Conservation (phyloP, 2,888 invertebrate genomes). For the Phaonia tiefii region DNA sequence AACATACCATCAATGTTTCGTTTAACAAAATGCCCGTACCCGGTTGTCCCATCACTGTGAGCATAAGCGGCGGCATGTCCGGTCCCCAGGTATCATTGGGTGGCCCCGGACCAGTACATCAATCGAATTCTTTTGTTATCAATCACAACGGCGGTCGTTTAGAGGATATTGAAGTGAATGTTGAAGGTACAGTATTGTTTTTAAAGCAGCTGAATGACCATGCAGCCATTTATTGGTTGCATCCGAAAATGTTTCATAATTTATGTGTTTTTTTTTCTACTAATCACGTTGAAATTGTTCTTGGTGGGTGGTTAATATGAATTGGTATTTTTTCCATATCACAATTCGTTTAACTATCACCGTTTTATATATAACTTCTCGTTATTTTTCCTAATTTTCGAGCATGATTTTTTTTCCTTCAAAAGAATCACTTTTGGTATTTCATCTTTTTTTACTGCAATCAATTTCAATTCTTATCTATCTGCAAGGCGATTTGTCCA, state of each 20-base stretch:
- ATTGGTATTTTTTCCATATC: conserved; percentile 35
- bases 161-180: conserved; percentile 97
- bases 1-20: conserved; percentile 97
- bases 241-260: conserved; percentile 1
- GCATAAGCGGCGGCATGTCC: conserved; percentile 85
- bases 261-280: conserved; percentile 49
- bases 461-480: conserved; percentile 20
- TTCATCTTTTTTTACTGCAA: conserved; percentile 14
- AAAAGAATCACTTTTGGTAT: not conserved
- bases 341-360: conserved; percentile 11
- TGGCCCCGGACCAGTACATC: conserved; percentile 87
- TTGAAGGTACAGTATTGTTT: conserved; percentile 89
- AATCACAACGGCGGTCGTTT: conserved; percentile 93
- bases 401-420: conserved; percentile 18
- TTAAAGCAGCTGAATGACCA: not conserved
- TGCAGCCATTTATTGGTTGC: not conserved
- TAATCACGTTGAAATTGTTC: conserved; percentile 38
- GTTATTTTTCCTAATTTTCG: not conserved
- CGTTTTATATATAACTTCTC: not conserved
- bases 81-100: conserved; percentile 87
- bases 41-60: conserved; percentile 95
- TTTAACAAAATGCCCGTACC: conserved; percentile 95
- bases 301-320: conserved; percentile 29
- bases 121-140: conserved; percentile 86
- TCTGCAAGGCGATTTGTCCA: conserved; percentile 19